A percentile compares a stretch with the other conserved stretches of the same genome.
These are phyloP conservation scores for Bombus affinis DNA, from an alignment of 1,140 invertebrate genomes.

Conservation along the genomic window DNA sequence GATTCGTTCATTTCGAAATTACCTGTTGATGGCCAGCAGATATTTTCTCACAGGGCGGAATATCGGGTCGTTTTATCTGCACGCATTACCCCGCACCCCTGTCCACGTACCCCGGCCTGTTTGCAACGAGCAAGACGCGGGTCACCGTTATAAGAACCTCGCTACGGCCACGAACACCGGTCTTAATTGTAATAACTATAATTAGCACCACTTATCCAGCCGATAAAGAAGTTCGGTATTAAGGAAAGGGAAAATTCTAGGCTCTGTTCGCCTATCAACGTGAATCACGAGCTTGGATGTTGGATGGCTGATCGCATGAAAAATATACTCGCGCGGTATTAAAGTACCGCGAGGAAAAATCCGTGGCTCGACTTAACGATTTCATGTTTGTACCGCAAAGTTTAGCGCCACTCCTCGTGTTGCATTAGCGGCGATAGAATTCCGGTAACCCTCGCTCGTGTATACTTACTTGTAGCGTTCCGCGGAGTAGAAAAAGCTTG, in stretches of 20 bases:
- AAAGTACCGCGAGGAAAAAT: not conserved
- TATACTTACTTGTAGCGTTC: not conserved
- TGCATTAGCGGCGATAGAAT: not conserved
- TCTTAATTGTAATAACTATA: constrained; percentile 52
- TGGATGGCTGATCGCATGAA: not conserved
- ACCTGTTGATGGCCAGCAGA: constrained; percentile 31
- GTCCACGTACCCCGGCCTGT: not conserved
- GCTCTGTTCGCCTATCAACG: not conserved
- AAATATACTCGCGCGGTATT: not conserved
- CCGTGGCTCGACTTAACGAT: not conserved
- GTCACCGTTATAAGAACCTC: constrained; percentile 40
- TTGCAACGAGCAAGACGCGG: constrained; percentile 11
- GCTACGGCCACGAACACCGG: constrained; percentile 29
- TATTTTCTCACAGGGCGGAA: constrained; percentile 22
- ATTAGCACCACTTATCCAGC: constrained; percentile 55
- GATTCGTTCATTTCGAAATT: constrained; percentile 21
- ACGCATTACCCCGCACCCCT: not conserved
- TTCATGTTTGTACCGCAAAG: not conserved
- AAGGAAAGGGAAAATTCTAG: not conserved
- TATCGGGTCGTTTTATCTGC: constrained; percentile 31
- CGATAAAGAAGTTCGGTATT: constrained; percentile 42
- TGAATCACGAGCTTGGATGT: not conserved
- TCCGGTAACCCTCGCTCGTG: not conserved
- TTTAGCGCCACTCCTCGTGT: not conserved
- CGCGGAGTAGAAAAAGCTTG: not conserved